Evolutionary conservation across 2,888 invertebrate species (phyloP), one percentile per base, ranked within the genome.

Genomic region (Papilio gigon): DNA sequence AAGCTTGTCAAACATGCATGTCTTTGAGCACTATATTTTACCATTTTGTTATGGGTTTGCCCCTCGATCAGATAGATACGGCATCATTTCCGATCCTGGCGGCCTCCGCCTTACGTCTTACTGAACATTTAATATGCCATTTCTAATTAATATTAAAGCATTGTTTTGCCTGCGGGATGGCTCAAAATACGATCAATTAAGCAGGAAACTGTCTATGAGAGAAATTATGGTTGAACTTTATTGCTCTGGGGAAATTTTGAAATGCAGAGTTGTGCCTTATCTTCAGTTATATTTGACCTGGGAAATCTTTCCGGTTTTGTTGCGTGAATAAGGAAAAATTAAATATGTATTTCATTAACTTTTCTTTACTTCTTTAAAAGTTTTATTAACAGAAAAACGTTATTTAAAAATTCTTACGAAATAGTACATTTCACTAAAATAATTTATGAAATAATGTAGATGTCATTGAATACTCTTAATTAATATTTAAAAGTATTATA

Each of bases 131-230:
- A n/a, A 35, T 8, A 47, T 22, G 44, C 17, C 37, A 22, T 22
- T 44, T 67, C 62, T 27, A 35, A 56, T 25, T 35, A 67, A 37
- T 40, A 53, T 58, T 37, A 12, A 59, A 35, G 33, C 50, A 3
- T 53, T 37, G 33, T 37, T 59, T 14, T 30, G 73, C 74, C 80
- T 78, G 73, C 82, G 80, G 79, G 77, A 71, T 71, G 71, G 70
- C 73, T 75, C 79, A 79, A 79, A 83, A 83, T 82, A 80, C 80
- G 81, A 82, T 84, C 84, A 83, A 84, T 85, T 85, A 84, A 80
- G 77, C 74, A 71, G 71, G 72, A 76, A 80, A 80, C 76, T 78
- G 77, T 72, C 68, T 68, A 68, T 68, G 74, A 71, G 63, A 72
- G 22, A 64, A 60, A 59, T 68, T 59, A 59, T 59, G 59, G 64